Evolutionary conservation across 2,797 vertebrate genomes (phyloP).

Genomic region (Eleutherodactylus coqui): DNA sequence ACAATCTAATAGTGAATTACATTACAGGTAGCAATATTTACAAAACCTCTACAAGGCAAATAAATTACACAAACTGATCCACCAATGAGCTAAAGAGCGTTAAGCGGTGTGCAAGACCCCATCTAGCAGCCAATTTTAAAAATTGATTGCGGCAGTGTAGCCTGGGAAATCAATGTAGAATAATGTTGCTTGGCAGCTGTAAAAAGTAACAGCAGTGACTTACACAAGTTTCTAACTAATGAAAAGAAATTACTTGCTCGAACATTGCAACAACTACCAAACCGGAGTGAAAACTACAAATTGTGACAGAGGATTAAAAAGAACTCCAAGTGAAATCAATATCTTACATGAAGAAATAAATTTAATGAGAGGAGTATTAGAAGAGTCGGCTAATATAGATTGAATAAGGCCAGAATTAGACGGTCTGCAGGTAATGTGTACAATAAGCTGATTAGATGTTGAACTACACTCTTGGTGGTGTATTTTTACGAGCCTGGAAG

Average conservation of each 20-base stretch:
- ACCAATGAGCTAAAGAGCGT: slow-evolving; percentile 19
- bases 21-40: not conserved
- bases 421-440: slow-evolving; percentile 16
- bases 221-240: slow-evolving; percentile 44
- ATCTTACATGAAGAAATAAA: slow-evolving; percentile 48
- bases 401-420: slow-evolving; percentile 33
- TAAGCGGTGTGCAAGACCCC: slow-evolving; percentile 17
- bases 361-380: slow-evolving; percentile 53
- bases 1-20: not conserved
- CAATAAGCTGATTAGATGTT: slow-evolving; percentile 39
- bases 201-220: slow-evolving; percentile 30
- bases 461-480: slow-evolving; percentile 11
- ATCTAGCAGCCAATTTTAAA: slow-evolving; percentile 26
- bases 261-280: slow-evolving; percentile 27
- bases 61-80: slow-evolving; percentile 26
- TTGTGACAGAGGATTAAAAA: slow-evolving; percentile 37
- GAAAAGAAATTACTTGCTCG: slow-evolving; percentile 48
- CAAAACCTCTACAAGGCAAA: slow-evolving; percentile 9
- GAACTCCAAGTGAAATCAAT: slow-evolving; percentile 46
- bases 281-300: slow-evolving; percentile 34
- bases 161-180: slow-evolving; percentile 41
- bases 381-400: slow-evolving; percentile 33
- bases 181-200: slow-evolving; percentile 43
- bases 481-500: slow-evolving; percentile 11
- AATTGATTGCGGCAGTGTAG: slow-evolving; percentile 43